A percentile compares a stretch with the other conserved stretches of the same genome.
phyloP scores from a whole-genome alignment of 2,888 invertebrate genomes.

The Eristalis tenax region DNA sequence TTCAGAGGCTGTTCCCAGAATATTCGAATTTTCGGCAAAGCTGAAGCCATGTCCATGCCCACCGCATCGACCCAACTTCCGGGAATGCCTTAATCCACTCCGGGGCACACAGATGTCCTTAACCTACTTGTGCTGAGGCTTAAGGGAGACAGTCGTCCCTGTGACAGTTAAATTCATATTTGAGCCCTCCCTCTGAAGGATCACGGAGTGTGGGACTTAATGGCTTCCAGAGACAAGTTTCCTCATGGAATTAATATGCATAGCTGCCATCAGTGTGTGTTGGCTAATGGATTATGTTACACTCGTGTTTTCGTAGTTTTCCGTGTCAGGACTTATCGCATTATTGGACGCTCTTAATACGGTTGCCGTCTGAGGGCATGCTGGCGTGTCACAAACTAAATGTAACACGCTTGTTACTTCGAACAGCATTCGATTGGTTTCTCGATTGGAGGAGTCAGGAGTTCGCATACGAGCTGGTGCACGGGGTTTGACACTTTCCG shows the following conservation, averaged over 20 bases:
- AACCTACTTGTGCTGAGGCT: neutral
- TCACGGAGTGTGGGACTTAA: neutral
- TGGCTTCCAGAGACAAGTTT: neutral
- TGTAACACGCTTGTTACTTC: too few relatives aligned
- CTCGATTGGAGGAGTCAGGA: too few relatives aligned
- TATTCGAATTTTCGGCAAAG: neutral
- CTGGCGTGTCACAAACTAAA: too few relatives aligned
- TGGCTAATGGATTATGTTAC: neutral
- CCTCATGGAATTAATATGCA: neutral
- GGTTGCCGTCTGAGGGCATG: neutral
- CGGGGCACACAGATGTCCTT: neutral
- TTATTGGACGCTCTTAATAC: neutral
- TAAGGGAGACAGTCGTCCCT: neutral
- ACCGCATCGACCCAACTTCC: neutral
- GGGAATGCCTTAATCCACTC: constrained; percentile 9
- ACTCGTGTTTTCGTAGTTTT: neutral
- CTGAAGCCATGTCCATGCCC: neutral
- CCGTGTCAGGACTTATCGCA: neutral
- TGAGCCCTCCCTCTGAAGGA: neutral
- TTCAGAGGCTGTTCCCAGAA: neutral
- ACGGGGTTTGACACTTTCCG: too few relatives aligned
- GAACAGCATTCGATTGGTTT: too few relatives aligned
- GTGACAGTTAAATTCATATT: neutral
- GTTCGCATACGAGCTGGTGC: too few relatives aligned
- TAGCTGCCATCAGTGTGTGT: neutral